These are phyloP conservation scores for Candidula unifasciata DNA, from an alignment of 2,888 invertebrate species.

Conservation along the genomic window DNA sequence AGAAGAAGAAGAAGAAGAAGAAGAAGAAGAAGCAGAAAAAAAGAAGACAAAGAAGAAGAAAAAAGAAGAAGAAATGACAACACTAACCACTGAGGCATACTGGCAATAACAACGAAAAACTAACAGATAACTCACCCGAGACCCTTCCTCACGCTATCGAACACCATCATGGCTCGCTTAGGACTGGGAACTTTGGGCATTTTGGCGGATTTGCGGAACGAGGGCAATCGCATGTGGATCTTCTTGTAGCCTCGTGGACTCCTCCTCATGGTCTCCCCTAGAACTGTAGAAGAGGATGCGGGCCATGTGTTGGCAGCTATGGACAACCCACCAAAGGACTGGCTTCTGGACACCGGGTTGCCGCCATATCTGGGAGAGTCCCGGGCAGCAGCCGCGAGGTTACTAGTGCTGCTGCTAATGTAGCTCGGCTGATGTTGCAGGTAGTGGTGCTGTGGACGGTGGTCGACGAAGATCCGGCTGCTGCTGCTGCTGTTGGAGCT, in stretches of 20 bases:
- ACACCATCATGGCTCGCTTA: constrained; percentile 73
- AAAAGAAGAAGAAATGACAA: no score
- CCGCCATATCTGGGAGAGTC: constrained; percentile 50
- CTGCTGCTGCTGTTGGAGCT: constrained; percentile 5
- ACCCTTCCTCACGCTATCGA: constrained; percentile 74
- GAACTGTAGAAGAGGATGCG: constrained; percentile 62
- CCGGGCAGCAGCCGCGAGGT: constrained; percentile 53
- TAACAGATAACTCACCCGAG: constrained; percentile 66
- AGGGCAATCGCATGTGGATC: constrained; percentile 57
- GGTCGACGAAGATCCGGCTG: constrained; percentile 25
- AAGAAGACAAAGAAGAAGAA: no score
- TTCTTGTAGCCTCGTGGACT: constrained; percentile 58
- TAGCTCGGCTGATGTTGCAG: constrained; percentile 20
- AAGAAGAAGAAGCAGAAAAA: no score
- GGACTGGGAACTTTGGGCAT: constrained; percentile 75
- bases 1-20: no score
- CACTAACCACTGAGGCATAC: no score
- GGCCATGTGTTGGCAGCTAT: constrained; percentile 53
- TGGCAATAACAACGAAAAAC: no score
- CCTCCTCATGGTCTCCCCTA: constrained; percentile 69
- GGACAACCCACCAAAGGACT: constrained; percentile 69
- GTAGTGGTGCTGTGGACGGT: constrained; percentile 9
- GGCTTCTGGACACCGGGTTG: constrained; percentile 65
- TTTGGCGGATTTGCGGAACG: constrained; percentile 70
- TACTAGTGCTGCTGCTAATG: constrained; percentile 36